Evolutionary conservation across 1,140 invertebrate genomes (phyloP), one percentile per base, ranked within the genome.

Genomic region (Leptinotarsa defecta): DNA sequence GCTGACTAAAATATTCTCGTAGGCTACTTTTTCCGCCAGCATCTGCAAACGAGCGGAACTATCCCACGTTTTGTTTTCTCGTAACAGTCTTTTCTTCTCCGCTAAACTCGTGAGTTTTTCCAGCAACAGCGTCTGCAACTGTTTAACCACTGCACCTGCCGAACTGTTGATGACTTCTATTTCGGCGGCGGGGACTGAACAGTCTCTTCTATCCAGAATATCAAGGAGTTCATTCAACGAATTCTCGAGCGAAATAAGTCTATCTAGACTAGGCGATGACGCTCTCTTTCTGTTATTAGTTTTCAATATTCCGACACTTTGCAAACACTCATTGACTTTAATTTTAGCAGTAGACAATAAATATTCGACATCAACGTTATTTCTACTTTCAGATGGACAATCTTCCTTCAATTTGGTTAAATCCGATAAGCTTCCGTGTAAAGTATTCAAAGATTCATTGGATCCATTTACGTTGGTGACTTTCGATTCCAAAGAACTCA

Each of bases 401-500:
- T 75, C 62, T 22, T 68, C 63, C 74, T 72, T 74, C 64, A 71
- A 19, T 71, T 76, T 80, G 15, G 78, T 79, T 68, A 81, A 65
- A 73, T 83, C 79, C 6, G 76, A 75, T 73, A 86, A 84, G 57
- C 89, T 90, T 78, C 87, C 65, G 70, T 76, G 78, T n/a, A 77
- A 68, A 15, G 77, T 74, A 81, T 86, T 87, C 57, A 90, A 80
- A 13, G 88, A 88, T 79, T 90, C 89, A 70, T 86, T 89, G 4
- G 89, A 89, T 73, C 86, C 88, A 19, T 87, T 85, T 4, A 89
- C 90, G 79, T 87, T 91, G 24, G 89, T 87, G 20, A 94, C 90
- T 88, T 93, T 93, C 24, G 90, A 90, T 86, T 95, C 93, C 77
- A 94, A 83, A 27, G 91, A 91, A 81, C 90, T 93, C 43, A 94